Evolutionary conservation across 2,113 vertebrate species (phyloP), one percentile per base, ranked within the genome.

Genomic region (Hylia prasina): DNA sequence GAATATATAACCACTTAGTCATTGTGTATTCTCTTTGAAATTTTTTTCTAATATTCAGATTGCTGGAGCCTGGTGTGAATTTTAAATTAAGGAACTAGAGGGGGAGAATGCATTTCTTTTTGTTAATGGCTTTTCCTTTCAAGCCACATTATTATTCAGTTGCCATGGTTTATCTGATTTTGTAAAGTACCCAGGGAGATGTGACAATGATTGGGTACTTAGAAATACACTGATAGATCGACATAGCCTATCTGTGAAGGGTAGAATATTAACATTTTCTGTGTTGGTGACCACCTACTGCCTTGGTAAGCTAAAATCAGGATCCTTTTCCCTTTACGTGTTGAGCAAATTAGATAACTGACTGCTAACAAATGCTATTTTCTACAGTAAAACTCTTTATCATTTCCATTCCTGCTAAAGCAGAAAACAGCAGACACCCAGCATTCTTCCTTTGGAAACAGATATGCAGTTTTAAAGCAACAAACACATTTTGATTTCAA

Each of bases 121-220:
- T 96, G 92, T 96, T 96, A 97, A 96, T 94, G 85, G 37, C 42
- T 96, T 96, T 83, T 95, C 92, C 94, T 94, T 95, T 90, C 69
- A 95, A 97, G 77, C 51, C 35, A 35, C 84, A 95, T 96, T 92
- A 95, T 96, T 96, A 94, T 97, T 97, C 93, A 87, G 94, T 96
- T 96, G 82, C 92, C 90, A 95, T 96, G 94, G 93, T 95, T 97
- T 95, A 94, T 96, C 87, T 94, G 94, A 97, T 96, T 97, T 96
- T 94, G 79, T 84, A 79, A 95, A 86, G 45, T 81, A 94, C 73
- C 87, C 40, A 77, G 82, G 80, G 93, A 96, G 86, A 91, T 81
- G 50, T 80, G 78, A 83, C 82, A 90, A 78, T 83, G 91, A 91
- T 69, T 93, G 47, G 47, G 40, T 87, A 90, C 51, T 91, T 82